Percentiles rank a stretch among this genome's conserved stretches.
Conservation (phyloP, 1,140 invertebrate genomes). For the Megalopta genalis region DNA sequence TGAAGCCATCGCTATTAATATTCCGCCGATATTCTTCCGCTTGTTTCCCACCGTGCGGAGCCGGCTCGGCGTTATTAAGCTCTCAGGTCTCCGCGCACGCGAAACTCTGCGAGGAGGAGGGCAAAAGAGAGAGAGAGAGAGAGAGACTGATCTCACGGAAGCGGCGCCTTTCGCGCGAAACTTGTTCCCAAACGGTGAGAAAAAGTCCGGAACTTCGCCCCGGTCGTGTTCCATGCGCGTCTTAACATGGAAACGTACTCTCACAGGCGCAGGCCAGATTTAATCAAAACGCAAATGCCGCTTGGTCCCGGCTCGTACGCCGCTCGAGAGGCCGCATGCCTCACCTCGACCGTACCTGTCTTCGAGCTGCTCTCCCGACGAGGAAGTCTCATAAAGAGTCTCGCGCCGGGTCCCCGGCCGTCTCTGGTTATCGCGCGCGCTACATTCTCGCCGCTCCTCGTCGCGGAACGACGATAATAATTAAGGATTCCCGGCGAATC, state of each 20-base stretch:
- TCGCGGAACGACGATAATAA: slow-evolving; percentile 54
- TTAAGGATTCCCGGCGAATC: slow-evolving; percentile 48
- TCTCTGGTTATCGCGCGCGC: slow-evolving; percentile 41
- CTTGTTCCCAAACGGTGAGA: slow-evolving; percentile 19
- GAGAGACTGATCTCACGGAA: slow-evolving; percentile 9
- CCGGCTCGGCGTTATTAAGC: slow-evolving; percentile 1
- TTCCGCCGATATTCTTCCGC: not conserved
- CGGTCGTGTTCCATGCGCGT: not conserved
- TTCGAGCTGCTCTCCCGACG: slow-evolving; percentile 33
- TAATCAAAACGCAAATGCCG: slow-evolving; percentile 51
- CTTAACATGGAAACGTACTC: slow-evolving; percentile 43
- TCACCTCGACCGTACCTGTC: slow-evolving; percentile 46
- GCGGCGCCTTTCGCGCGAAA: slow-evolving; percentile 14
- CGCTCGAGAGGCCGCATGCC: slow-evolving; percentile 37
- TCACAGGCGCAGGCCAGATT: slow-evolving; percentile 36
- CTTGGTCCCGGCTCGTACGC: slow-evolving; percentile 13
- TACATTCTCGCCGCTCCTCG: slow-evolving; percentile 33
- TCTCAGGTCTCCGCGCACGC: not conserved
- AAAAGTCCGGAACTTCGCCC: slow-evolving; percentile 26
- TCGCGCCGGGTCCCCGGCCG: slow-evolving; percentile 25
- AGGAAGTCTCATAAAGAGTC: slow-evolving; percentile 51
- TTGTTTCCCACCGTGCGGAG: not conserved
- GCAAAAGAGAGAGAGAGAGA: too few relatives aligned
- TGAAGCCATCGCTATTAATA: not conserved
- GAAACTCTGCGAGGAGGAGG: too few relatives aligned